phyloP scores from a whole-genome alignment of 2,113 vertebrate species.

The Gallinago undulata region DNA sequence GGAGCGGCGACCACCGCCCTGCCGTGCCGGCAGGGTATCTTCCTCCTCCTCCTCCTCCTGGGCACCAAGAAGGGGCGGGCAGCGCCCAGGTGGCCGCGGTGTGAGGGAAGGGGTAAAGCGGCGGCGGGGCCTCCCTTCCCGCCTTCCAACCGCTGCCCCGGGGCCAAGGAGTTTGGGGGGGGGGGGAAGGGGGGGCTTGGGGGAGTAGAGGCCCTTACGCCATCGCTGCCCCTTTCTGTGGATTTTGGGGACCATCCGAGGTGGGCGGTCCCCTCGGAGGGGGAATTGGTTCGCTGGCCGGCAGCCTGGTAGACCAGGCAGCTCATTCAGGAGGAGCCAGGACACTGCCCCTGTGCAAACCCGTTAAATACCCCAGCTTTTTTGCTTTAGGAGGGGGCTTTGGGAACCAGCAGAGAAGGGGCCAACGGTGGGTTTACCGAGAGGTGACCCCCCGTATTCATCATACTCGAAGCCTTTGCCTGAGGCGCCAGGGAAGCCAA shows the following conservation, averaged over 20 bases:
- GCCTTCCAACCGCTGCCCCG: not conserved
- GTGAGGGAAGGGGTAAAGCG: not conserved
- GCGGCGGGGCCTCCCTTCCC: not conserved
- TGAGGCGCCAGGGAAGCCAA: not conserved
- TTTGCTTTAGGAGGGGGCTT: not conserved
- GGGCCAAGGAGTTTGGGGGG: too few relatives aligned
- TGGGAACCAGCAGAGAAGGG: not conserved
- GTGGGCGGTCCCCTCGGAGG: not conserved
- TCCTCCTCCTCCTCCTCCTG: not conserved
- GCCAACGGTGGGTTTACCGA: rapidly evolving
- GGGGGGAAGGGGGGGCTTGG: too few relatives aligned
- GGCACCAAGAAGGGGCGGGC: not conserved
- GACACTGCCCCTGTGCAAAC: not conserved
- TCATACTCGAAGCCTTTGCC: not conserved
- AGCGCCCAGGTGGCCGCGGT: not conserved
- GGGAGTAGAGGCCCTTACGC: not conserved
- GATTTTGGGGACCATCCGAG: not conserved
- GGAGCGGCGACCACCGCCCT: not conserved
- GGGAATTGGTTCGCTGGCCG: rapidly evolving
- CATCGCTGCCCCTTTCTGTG: rapidly evolving
- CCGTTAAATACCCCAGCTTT: not conserved
- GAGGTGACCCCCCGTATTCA: rapidly evolving
- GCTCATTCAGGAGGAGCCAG: not conserved
- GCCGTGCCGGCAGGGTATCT: not conserved
- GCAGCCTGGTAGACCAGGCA: not conserved